A percentile compares a stretch with the other conserved stretches of the same genome.
phyloP scores from a whole-genome alignment of 2,888 invertebrate genomes.

The Danaus chrysippus region DNA sequence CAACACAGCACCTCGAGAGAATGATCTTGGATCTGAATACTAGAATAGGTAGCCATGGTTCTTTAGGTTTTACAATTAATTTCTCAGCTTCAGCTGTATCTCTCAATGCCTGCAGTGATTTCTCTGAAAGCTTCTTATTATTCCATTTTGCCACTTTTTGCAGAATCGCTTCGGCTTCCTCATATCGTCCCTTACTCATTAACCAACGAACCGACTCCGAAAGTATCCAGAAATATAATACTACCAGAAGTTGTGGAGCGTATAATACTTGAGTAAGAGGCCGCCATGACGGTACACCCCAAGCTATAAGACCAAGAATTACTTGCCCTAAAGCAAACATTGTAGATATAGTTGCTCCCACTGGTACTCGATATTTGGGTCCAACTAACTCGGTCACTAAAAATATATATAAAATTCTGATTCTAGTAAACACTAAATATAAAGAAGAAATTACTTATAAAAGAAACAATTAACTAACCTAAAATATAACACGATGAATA shows the following conservation, averaged over 20 bases:
- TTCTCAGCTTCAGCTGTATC: conserved; percentile 58
- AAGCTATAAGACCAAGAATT: conserved; percentile 84
- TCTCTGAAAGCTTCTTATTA: conserved; percentile 75
- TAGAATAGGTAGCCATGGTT: conserved; percentile 53
- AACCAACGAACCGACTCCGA: conserved; percentile 90
- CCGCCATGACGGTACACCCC: conserved; percentile 85
- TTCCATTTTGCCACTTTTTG: conserved; percentile 82
- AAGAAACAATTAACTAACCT: conserved; percentile 56
- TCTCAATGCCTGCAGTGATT: conserved; percentile 67
- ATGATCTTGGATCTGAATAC: conserved; percentile 55
- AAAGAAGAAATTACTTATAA: conserved; percentile 13
- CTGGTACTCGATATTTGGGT: conserved; percentile 84
- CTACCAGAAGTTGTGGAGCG: conserved; percentile 83
- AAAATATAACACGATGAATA: conserved; percentile 86
- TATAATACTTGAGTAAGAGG: conserved; percentile 83
- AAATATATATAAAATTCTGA: not conserved
- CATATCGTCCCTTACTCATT: conserved; percentile 82
- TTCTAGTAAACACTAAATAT: not conserved
- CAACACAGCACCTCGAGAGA: conserved; percentile 53
- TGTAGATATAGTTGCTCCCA: conserved; percentile 84
- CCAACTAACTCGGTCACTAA: conserved; percentile 88
- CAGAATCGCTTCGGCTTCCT: conserved; percentile 81
- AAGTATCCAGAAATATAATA: conserved; percentile 84
- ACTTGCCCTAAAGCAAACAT: conserved; percentile 88
- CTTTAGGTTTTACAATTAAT: conserved; percentile 48